Percentiles rank a stretch among this genome's conserved stretches.
These are phyloP conservation scores for Cenopis cana DNA, from an alignment of 2,888 invertebrate species.

Conservation along the genomic window DNA sequence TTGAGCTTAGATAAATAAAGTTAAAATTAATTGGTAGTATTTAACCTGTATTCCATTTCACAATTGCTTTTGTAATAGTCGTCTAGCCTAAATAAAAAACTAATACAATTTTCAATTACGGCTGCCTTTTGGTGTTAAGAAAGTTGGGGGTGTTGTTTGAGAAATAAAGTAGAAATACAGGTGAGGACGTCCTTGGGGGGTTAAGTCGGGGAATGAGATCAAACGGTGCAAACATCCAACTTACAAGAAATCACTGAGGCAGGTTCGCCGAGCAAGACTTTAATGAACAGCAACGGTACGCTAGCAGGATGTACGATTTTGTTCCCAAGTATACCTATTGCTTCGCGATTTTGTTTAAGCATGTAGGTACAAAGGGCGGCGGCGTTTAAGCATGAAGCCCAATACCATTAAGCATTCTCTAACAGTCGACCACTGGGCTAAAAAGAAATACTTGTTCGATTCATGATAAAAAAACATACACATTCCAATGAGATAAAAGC, in stretches of 20 bases:
- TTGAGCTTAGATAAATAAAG: not conserved
- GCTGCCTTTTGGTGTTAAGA: slow-evolving; percentile 5
- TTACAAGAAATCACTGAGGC: slow-evolving; percentile 12
- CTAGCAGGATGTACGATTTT: not conserved
- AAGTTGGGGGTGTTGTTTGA: slow-evolving; percentile 23
- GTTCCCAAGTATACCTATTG: not conserved
- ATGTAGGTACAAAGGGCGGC: not conserved
- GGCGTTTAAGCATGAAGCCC: too few relatives aligned
- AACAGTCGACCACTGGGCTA: too few relatives aligned
- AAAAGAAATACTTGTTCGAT: too few relatives aligned
- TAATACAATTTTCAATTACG: slow-evolving; percentile 32
- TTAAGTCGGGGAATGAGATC: slow-evolving; percentile 8
- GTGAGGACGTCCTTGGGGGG: slow-evolving; percentile 19
- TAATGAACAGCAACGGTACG: not conserved
- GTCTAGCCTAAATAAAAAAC: not conserved
- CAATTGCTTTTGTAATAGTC: slow-evolving; percentile 1
- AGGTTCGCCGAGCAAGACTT: not conserved
- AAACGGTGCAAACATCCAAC: slow-evolving; percentile 9
- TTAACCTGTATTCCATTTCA: not conserved
- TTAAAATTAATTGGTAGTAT: not conserved
- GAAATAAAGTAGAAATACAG: slow-evolving; percentile 25
- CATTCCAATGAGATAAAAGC: too few relatives aligned
- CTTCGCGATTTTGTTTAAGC: not conserved
- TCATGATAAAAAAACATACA: too few relatives aligned
- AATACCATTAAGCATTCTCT: too few relatives aligned